phyloP scores from a whole-genome alignment of 2,797 vertebrate genomes.

The Pipistrellus pygmaeus region DNA sequence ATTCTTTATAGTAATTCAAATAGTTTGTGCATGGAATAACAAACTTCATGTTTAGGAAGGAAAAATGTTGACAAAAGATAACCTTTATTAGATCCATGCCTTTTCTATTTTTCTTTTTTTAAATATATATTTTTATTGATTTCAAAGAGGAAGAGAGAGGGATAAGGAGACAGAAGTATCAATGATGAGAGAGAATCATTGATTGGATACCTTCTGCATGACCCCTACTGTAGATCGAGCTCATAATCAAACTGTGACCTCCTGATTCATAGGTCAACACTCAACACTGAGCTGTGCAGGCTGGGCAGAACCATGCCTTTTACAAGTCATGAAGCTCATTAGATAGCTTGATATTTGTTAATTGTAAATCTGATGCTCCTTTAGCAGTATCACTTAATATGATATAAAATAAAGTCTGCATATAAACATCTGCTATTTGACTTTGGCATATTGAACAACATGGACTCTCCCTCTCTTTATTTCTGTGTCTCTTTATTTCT shows the following conservation, averaged over 20 bases:
- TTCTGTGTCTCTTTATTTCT: not conserved
- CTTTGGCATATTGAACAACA: not conserved
- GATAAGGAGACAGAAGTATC: too few relatives aligned
- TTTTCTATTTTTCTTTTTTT: not conserved
- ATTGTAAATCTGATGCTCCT: not conserved
- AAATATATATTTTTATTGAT: too few relatives aligned
- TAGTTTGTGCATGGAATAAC: not conserved
- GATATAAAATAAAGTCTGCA: not conserved
- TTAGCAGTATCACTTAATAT: not conserved
- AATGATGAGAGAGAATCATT: too few relatives aligned
- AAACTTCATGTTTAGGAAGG: not conserved
- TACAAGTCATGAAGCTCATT: not conserved
- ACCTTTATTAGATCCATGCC: not conserved
- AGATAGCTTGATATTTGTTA: not conserved
- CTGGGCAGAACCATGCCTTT: not conserved
- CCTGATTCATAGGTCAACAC: too few relatives aligned
- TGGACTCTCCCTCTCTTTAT: not conserved
- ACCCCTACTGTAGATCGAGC: too few relatives aligned
- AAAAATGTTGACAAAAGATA: not conserved
- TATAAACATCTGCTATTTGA: not conserved
- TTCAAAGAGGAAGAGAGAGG: too few relatives aligned
- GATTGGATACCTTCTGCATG: too few relatives aligned
- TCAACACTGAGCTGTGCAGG: too few relatives aligned
- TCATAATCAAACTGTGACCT: too few relatives aligned
- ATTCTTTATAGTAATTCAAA: not conserved